Percentiles rank a stretch among this genome's conserved stretches.
These are phyloP conservation scores for Pica pica DNA, from an alignment of 2,113 vertebrate genomes.

Conservation along the genomic window DNA sequence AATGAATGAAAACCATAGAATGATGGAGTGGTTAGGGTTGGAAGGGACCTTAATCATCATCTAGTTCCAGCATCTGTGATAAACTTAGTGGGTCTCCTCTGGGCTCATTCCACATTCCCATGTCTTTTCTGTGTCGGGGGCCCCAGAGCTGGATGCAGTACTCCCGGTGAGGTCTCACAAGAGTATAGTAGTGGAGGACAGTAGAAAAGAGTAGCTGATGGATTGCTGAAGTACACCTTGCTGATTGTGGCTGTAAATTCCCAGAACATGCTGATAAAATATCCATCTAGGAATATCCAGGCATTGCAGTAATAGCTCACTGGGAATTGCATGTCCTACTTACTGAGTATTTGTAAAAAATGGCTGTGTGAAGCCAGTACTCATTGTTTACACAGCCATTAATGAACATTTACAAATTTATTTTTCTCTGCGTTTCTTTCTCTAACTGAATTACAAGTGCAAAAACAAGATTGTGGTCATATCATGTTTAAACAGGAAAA, in stretches of 20 bases:
- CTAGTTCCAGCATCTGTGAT: not conserved
- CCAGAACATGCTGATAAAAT: not conserved
- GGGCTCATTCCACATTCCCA: not conserved
- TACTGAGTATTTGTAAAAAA: not conserved
- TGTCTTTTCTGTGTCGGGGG: not conserved
- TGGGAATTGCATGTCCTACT: not conserved
- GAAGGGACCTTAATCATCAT: not conserved
- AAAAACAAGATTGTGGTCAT: conserved; percentile 54
- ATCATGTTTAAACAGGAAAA: conserved; percentile 53
- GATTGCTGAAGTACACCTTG: not conserved
- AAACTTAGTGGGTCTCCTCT: not conserved
- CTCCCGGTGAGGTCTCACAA: not conserved
- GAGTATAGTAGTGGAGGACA: not conserved
- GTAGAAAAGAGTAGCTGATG: not conserved
- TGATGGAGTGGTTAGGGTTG: not conserved
- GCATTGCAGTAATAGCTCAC: not conserved
- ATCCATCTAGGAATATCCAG: not conserved
- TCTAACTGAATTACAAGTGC: conserved; percentile 12
- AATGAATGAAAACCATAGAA: not conserved
- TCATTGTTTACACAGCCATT: not conserved
- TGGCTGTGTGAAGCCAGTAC: not conserved
- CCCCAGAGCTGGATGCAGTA: not conserved
- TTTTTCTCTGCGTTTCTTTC: not conserved
- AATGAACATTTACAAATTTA: not conserved
- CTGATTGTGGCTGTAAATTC: not conserved